Conservation (phyloP, 2,888 invertebrate genomes). For the Pseudococcus viburni region DNA sequence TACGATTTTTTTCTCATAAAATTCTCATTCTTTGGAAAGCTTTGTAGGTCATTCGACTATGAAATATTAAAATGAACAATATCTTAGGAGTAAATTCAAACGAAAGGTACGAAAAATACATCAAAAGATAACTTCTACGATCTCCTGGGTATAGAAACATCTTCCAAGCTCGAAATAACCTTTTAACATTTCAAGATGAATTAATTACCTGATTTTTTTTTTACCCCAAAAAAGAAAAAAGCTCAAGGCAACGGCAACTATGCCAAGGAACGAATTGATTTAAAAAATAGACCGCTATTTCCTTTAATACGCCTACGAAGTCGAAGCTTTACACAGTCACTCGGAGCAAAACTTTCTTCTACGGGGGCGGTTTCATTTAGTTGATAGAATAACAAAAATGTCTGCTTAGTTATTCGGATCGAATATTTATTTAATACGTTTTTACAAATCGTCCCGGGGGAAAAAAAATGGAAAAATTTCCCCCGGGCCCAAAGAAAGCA, state of each 20-base stretch:
- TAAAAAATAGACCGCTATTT: not conserved
- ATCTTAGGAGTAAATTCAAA: not conserved
- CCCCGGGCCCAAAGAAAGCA: not conserved
- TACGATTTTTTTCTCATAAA: not conserved
- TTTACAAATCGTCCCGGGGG: not conserved
- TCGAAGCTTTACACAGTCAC: not conserved
- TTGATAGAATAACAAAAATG: not conserved
- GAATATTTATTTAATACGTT: slow-evolving; percentile 9
- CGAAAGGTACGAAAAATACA: not conserved
- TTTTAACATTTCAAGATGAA: not conserved
- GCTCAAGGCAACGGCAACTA: not conserved
- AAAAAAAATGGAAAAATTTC: not conserved
- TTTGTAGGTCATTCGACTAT: not conserved
- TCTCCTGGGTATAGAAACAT: not conserved
- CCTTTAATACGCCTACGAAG: slow-evolving; percentile 10
- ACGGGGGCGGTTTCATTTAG: not conserved
- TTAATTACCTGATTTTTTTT: not conserved
- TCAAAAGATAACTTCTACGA: not conserved
- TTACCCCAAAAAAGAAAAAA: not conserved
- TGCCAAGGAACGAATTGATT: slow-evolving; percentile 1
- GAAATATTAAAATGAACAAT: not conserved
- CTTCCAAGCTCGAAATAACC: not conserved
- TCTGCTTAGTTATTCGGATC: not conserved
- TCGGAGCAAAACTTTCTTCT: not conserved
- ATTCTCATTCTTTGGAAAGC: not conserved